Base-by-base conservation (phyloP, 2,888 invertebrate species). In the Mystacides longicornis region DNA sequence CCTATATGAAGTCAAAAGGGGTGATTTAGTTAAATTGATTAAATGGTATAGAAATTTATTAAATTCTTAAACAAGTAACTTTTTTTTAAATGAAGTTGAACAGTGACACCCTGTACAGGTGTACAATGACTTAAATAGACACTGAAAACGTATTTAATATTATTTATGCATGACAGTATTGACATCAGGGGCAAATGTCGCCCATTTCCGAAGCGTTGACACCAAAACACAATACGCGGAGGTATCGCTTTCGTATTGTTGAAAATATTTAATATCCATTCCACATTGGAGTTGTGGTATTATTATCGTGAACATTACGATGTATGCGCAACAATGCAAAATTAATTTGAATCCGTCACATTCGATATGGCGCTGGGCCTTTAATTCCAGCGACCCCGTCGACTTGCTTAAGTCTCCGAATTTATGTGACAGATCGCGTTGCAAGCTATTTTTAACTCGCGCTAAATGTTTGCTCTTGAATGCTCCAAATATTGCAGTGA, bases 321-420 rank as follows among this genome's bases (percentile, higher is more conserved):
- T n/a, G n/a, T n/a, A n/a, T n/a, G n/a, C n/a, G n/a, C n/a, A n/a
- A 50, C 52, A 58, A 54, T 55, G 52, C 43, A 45, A 55, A 52
- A 55, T 58, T 55, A 55, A 58, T 58, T 55, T 52, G 49, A 55
- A 55, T 58, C 45, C 33, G 16, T 21, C 20, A 48, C 27, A 37
- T 23, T 52, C 48, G 42, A 37, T 45, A 49, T 16, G 37, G 16
- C 16, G 14, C 14, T 37, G n/a, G 16, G 14, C 16, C 16, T 37
- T 37, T 37, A 37, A 4, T 37, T 37, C 37, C n/a, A n/a, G 37
- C n/a, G n/a, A n/a, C 16, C 37, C 37, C 4, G 37, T 37, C 37
- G 16, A n/a, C 37, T 37, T 37, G 16, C 37, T 37, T 3, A 7
- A n/a, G 37, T 14, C 14, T 4, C 16, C 3, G 14, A n/a, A 37